Base-by-base conservation (phyloP, 1,140 invertebrate species). In the Oreohelix idahoensis region DNA sequence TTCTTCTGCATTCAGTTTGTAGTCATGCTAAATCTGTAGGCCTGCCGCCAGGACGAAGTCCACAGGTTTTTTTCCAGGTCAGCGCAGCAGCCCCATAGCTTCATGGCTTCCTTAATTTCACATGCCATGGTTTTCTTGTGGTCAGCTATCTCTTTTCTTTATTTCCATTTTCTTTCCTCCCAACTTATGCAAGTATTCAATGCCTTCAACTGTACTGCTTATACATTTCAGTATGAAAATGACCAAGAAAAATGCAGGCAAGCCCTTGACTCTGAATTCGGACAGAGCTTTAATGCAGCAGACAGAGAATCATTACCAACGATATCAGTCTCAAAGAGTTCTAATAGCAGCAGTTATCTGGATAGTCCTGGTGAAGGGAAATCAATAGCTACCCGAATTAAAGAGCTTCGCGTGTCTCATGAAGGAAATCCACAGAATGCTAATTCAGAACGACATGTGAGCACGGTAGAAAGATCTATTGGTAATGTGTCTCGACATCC, bases 171-270 rank as follows among this genome's bases (percentile, higher is more conserved):
- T 58, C 23, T 58, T 8, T 10, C 45, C 45, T 10, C 17, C 8
- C 8, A 49, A 49, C 8, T 10, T 10, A 49, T 49, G 45, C 8
- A 8, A 49, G 17, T 10, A 49, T 10, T 49, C 8, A 49, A 17
- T 49, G 45, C 45, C 45, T 10, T 49, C 45, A 49, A 17, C 8
- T 49, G 8, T 49, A 49, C 15, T 29, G n/a, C n/a, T n/a, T n/a
- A n/a, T n/a, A 32, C 39, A 69, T 81, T 82, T 36, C 71, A 82
- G 80, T 82, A 39, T 45, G 49, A 53, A 20, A 74, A 75, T 58
- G 80, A 82, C 39, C 58, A 75, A 38, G 80, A 82, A 17, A 82
- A 63, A 45, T 82, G 80, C 39, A 73, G 29, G 32, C 58, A 58
- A 26, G 71, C 71, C 29, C 71, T 82, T n/a, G 70, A 82, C 13